phyloP scores from a whole-genome alignment of 2,888 invertebrate species.

The Ephialtes manifestator region DNA sequence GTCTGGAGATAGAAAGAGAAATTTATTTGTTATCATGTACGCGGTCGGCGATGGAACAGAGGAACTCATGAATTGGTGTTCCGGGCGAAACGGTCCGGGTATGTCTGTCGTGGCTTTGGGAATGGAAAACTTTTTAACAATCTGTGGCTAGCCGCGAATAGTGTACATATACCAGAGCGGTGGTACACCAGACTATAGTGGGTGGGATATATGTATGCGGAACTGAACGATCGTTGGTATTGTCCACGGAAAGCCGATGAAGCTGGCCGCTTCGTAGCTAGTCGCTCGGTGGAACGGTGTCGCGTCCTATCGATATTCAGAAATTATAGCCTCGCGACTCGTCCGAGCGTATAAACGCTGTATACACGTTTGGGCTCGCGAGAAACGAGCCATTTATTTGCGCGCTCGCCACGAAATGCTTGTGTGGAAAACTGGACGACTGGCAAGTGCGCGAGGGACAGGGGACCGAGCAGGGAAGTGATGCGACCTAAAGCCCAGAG shows the following conservation, averaged over 20 bases:
- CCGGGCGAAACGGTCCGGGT: slow-evolving; percentile 1
- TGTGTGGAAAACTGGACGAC: slow-evolving; percentile 62
- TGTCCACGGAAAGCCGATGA: slow-evolving; percentile 45
- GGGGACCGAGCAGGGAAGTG: background rate
- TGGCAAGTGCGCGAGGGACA: slow-evolving; percentile 35
- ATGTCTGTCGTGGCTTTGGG: slow-evolving; percentile 37
- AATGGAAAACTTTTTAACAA: slow-evolving; percentile 55
- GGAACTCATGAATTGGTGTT: slow-evolving; percentile 23
- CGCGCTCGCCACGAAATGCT: slow-evolving; percentile 58
- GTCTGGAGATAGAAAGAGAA: background rate
- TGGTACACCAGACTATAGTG: slow-evolving; percentile 12
- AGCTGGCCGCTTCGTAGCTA: slow-evolving; percentile 40
- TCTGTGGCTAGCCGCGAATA: slow-evolving; percentile 44
- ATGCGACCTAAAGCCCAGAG: slow-evolving; percentile 47
- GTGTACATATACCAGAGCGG: slow-evolving; percentile 14
- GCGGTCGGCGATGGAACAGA: slow-evolving; percentile 7
- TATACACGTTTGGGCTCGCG: slow-evolving; percentile 49
- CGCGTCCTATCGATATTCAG: slow-evolving; percentile 61
- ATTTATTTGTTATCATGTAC: slow-evolving; percentile 38
- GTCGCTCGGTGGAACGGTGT: slow-evolving; percentile 35
- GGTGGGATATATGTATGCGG: slow-evolving; percentile 5
- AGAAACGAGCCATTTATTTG: slow-evolving; percentile 64
- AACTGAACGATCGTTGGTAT: slow-evolving; percentile 41
- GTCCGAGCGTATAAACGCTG: slow-evolving; percentile 55
- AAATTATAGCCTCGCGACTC: slow-evolving; percentile 59